Evolutionary conservation across 1,140 invertebrate genomes (phyloP).

Genomic region (Tribolium madens): DNA sequence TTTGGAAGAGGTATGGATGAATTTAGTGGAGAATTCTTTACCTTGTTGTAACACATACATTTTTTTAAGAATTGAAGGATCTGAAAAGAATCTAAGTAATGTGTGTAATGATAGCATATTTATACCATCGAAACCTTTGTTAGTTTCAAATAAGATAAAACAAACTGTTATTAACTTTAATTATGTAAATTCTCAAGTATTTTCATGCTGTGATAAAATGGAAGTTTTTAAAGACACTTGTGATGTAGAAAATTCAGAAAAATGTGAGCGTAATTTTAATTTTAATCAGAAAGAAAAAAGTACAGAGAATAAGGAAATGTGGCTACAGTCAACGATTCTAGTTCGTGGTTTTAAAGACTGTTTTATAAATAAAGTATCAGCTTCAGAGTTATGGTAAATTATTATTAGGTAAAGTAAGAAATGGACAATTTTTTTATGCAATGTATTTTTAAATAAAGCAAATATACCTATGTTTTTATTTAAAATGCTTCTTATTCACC

Average conservation of each 20-base stretch:
- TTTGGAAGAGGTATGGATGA: slow-evolving; percentile 52
- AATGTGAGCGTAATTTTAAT: slow-evolving; percentile 30
- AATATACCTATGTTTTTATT: background rate
- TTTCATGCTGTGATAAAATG: slow-evolving; percentile 53
- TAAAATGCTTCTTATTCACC: too few relatives aligned
- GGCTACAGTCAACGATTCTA: slow-evolving; percentile 51
- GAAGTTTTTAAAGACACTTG: slow-evolving; percentile 50
- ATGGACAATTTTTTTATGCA: background rate
- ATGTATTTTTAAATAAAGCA: background rate
- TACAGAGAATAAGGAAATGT: slow-evolving; percentile 21
- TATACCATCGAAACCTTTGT: slow-evolving; percentile 45
- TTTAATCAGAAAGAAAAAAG: slow-evolving; percentile 13
- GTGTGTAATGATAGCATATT: slow-evolving; percentile 41
- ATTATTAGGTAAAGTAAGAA: background rate
- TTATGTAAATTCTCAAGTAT: slow-evolving; percentile 27
- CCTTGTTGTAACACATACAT: slow-evolving; percentile 54
- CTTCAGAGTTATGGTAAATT: slow-evolving; percentile 55
- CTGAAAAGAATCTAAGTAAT: background rate
- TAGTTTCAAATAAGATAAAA: slow-evolving; percentile 46
- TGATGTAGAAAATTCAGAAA: background rate
- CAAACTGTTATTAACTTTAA: slow-evolving; percentile 50
- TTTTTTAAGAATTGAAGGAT: slow-evolving; percentile 49
- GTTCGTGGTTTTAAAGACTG: slow-evolving; percentile 58
- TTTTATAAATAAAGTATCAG: slow-evolving; percentile 57
- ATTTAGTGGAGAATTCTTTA: slow-evolving; percentile 46